phyloP scores from a whole-genome alignment of 2,113 vertebrate genomes.

The Melospiza georgiana region DNA sequence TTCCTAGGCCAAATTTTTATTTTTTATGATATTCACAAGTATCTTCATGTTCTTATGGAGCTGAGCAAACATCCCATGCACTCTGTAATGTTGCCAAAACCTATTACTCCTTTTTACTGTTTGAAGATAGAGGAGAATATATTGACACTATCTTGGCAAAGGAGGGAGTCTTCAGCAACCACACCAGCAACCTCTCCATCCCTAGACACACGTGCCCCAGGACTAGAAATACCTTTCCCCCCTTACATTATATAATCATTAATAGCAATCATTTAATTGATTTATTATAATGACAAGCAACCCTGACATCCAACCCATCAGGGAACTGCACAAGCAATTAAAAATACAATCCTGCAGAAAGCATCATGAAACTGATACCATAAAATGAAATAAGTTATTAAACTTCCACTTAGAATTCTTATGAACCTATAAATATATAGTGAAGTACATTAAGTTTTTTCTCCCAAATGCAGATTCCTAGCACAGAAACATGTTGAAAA shows the following conservation, averaged over 20 bases:
- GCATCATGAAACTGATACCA: not conserved
- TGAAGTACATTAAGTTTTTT: not conserved
- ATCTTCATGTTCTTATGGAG: not conserved
- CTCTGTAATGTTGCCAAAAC: not conserved
- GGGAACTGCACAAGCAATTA: not conserved
- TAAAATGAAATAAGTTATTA: not conserved
- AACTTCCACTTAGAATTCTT: not conserved
- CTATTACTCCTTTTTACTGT: not conserved
- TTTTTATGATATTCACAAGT: not conserved
- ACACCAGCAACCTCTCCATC: not conserved
- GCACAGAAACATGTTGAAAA: not conserved
- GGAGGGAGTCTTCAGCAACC: not conserved
- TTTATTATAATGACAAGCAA: not conserved
- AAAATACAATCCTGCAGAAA: constrained; percentile 14
- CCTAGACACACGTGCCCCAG: not conserved
- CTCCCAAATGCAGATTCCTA: not conserved
- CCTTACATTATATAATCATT: not conserved
- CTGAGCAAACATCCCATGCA: not conserved
- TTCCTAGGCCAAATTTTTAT: not conserved
- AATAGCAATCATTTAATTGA: not conserved
- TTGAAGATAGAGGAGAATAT: not conserved
- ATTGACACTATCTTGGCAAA: not conserved
- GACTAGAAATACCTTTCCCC: not conserved
- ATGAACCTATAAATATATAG: not conserved
- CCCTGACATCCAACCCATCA: not conserved